Percentiles rank a stretch among this genome's conserved stretches.
Evolutionary conservation across 1,140 invertebrate species (phyloP).

Genomic region (Drosophila nigrodunni): DNA sequence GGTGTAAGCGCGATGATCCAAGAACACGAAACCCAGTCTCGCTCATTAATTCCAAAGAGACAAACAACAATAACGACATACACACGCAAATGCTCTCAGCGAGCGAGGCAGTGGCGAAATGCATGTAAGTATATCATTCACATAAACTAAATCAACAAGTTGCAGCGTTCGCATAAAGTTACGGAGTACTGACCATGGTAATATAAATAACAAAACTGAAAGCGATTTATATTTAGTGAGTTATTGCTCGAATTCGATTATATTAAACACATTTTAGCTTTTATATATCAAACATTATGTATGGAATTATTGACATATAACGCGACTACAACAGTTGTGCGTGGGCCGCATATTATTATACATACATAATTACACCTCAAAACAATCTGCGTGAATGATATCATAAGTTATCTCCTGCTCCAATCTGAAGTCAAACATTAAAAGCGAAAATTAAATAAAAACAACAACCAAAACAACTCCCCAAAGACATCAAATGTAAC

Average conservation of each 20-base stretch:
- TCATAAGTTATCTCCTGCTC: conserved; percentile 13
- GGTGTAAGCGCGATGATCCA: conserved; percentile 54
- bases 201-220: too few species aligned
- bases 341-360: too few species aligned
- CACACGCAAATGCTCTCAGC: conserved; percentile 9
- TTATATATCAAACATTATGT: not conserved
- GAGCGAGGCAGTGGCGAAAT: conserved; percentile 2
- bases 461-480: conserved; percentile 19
- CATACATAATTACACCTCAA: conserved; percentile 5
- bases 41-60: conserved; percentile 52
- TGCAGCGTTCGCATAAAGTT: not conserved
- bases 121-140: conserved; percentile 25
- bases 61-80: conserved; percentile 8
- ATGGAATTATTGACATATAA: not conserved
- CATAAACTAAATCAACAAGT: conserved; percentile 1
- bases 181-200: too few species aligned
- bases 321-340: too few species aligned
- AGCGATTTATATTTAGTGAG: too few species aligned
- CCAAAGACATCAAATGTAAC: conserved; percentile 17
- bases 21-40: conserved; percentile 59
- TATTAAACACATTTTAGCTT: too few species aligned
- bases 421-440: conserved; percentile 16
- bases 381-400: conserved; percentile 29
- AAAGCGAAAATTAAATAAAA: conserved; percentile 65
- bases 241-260: too few species aligned